Evolutionary conservation across 2,113 vertebrate genomes (phyloP), one percentile per base, ranked within the genome.

Genomic region (Prionailurus viverrinus): DNA sequence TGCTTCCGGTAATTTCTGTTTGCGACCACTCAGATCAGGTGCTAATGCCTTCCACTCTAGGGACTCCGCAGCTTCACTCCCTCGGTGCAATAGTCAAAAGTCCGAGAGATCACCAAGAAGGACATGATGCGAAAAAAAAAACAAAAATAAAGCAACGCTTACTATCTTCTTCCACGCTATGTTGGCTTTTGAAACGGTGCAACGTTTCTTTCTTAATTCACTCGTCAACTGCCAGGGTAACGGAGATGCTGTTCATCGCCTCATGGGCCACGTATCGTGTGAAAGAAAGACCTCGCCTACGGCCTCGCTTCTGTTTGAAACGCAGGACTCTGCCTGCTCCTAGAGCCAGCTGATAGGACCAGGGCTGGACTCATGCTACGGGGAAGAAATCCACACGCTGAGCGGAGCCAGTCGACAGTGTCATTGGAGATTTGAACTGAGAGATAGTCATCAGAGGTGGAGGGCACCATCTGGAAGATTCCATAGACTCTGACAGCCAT

Each of bases 131-230:
- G 3, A 89, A 78, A 79, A 63, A 39, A 41, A 41, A 11, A 36
- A 31, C 27, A 33, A 31, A 51, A 45, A 3, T 45, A 36, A 16
- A 36, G 78, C 15, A 0, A 33, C 4, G 31, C 25, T 27, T 29
- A 4, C 5, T 9, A 1, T 27, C 63, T 5, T 39, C 36, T 27
- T 25, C 53, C 51, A 5, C 5, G 3, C 45, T 0, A 0, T 7
- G 4, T 27, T 3, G 18, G 8, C 25, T 27, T 58, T 19, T n/a
- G 85, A 7, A 19, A 19, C 33, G 79, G 48, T 25, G 5, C 15
- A 2, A 0, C 19, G 3, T 29, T 29, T 19, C 33, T 89, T 69
- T 51, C 21, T 4, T 53, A 14, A 45, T 13, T 39, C 63, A 15
- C 31, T 14, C 0, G 0, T 61, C 61, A 21, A 8, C 61, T 51